Conservation (phyloP, 2,888 invertebrate genomes). For the Drosophila putrida region DNA sequence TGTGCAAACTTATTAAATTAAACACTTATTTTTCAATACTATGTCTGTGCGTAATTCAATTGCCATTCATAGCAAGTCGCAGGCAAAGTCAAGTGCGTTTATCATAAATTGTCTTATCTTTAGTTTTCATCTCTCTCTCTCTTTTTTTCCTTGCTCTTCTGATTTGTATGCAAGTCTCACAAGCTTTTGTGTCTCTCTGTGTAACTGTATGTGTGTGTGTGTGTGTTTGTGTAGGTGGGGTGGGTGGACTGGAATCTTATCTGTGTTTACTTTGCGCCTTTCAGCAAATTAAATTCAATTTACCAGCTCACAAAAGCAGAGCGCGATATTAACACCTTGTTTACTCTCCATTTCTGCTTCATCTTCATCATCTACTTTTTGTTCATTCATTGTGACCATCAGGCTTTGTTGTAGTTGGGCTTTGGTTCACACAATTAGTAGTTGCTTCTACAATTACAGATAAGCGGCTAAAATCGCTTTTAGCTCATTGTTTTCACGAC, state of each 20-base stretch:
- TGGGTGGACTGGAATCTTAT: constrained; percentile 65
- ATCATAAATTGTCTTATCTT: constrained; percentile 60
- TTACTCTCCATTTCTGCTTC: constrained; percentile 51
- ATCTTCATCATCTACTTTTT: constrained; percentile 12
- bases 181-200: constrained; percentile 38
- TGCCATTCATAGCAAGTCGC: constrained; percentile 55
- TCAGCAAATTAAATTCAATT: constrained; percentile 66
- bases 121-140: constrained; percentile 40
- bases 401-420: constrained; percentile 8
- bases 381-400: constrained; percentile 15
- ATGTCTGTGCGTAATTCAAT: constrained; percentile 41
- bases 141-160: constrained; percentile 7
- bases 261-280: constrained; percentile 44
- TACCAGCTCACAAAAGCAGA: constrained; percentile 49
- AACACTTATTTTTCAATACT: background rate
- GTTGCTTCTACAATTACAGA: constrained; percentile 57
- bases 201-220: constrained; percentile 24
- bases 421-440: constrained; percentile 69
- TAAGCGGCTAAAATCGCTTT: constrained; percentile 55
- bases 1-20: background rate
- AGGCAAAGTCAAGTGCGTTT: constrained; percentile 74
- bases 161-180: constrained; percentile 56
- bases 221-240: constrained; percentile 12
- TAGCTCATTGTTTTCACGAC: constrained; percentile 61
- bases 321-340: constrained; percentile 74